Base-by-base conservation (phyloP, 1,140 invertebrate genomes). In the Scylla paramamosain region DNA sequence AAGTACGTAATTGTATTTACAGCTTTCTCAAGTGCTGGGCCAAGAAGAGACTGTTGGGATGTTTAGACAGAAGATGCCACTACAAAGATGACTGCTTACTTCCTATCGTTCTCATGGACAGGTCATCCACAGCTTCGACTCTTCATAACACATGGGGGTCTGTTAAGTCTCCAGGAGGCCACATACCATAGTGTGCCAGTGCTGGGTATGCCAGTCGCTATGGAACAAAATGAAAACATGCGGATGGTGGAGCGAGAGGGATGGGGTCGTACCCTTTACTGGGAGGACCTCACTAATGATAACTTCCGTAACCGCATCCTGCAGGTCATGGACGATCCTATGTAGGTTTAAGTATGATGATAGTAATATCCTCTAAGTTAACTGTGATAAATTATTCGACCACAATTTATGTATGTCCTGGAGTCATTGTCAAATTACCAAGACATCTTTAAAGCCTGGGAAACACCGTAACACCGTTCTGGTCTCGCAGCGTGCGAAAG, bases 121-220 rank as follows among this genome's bases (percentile, higher is more conserved):
- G 67, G 67, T 77, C 67, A 77, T n/a, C 67, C 67, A n/a, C 67
- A 77, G 67, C 67, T 77, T 25, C 67, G 67, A 20, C 67, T 77
- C 25, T 77, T 77, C 25, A 77, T 77, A 25, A 77, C 67, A 77
- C 67, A 77, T 8, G 67, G 67, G 25, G 86, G 86, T 32, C 45
- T 88, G 31, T 88, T 88, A 2, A 88, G 86, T 31, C 29, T 29
- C 86, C 86, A 88, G 31, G 86, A 88, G 14, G 31, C 86, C 0
- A 32, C n/a, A 1, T 88, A 88, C 8, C 86, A 88, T 28, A 31
- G 86, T 31, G 86, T 88, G 86, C 31, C 86, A 29, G 86, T 88
- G 29, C 31, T 88, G 7, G 86, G 86, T 3, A 31, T 88, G 86
- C 86, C 86, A 8, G 28, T 88, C 12, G 3, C 45, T 14, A 10